phyloP scores from a whole-genome alignment of 1,140 invertebrate species.

The Drosophila arawakana region DNA sequence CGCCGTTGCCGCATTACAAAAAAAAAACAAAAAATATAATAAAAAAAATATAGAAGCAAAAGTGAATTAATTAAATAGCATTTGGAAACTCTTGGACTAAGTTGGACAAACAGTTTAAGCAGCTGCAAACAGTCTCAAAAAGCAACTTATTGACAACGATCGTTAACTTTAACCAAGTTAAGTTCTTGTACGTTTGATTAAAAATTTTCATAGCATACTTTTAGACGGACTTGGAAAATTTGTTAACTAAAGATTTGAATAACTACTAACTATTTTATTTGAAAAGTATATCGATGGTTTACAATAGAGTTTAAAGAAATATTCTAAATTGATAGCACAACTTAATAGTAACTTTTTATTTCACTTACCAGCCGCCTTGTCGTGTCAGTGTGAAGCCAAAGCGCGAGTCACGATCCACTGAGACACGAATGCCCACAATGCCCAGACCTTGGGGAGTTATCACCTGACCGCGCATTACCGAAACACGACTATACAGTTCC shows the following conservation, averaged over 20 bases:
- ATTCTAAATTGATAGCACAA: too few species aligned
- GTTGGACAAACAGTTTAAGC: conserved; percentile 1
- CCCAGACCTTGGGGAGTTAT: conserved; percentile 96
- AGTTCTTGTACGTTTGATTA: too few species aligned
- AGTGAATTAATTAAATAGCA: conserved; percentile 6
- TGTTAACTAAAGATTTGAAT: too few species aligned
- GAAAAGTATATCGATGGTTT: too few species aligned
- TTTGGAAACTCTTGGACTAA: conserved; percentile 12
- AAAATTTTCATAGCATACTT: too few species aligned
- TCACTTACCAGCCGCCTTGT: conserved; percentile 95
- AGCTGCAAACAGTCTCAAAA: background rate
- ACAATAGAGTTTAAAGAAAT: too few species aligned
- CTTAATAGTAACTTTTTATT: too few species aligned
- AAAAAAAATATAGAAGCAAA: conserved; percentile 2
- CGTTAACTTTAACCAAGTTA: too few species aligned
- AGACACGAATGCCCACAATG: conserved; percentile 98
- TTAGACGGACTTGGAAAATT: too few species aligned
- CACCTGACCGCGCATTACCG: conserved; percentile 98
- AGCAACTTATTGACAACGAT: background rate
- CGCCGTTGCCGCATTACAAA: background rate
- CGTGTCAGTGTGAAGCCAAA: conserved; percentile 98
- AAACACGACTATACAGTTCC: conserved; percentile 92
- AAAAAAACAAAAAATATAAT: background rate
- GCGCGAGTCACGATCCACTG: conserved; percentile 95
- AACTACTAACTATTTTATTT: too few species aligned